Conservation (phyloP, 2,888 invertebrate genomes). For the Terebella lapidaria region DNA sequence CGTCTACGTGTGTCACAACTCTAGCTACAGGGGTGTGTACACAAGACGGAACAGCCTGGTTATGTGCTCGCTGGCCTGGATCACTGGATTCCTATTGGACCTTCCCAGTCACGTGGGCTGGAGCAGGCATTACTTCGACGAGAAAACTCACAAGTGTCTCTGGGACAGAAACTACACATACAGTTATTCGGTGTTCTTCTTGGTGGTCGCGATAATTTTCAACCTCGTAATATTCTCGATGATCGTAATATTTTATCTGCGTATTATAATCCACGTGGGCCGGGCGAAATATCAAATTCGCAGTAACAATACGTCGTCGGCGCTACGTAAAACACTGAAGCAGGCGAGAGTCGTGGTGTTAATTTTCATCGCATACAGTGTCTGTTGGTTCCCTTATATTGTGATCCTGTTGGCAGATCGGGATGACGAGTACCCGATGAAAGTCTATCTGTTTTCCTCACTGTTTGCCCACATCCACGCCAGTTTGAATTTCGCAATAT, state of each 20-base stretch:
- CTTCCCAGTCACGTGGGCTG: slow-evolving; percentile 10
- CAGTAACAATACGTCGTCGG: neutral
- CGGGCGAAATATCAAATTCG: slow-evolving; percentile 8
- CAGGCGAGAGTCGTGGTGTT: slow-evolving; percentile 32
- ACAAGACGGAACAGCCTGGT: neutral
- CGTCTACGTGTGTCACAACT: slow-evolving; percentile 28
- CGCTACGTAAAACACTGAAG: neutral
- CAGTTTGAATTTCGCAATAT: slow-evolving; percentile 22
- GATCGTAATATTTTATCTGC: slow-evolving; percentile 11
- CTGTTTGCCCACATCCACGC: slow-evolving; percentile 22
- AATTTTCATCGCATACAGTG: slow-evolving; percentile 32
- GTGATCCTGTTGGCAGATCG: slow-evolving; percentile 30
- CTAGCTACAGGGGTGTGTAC: slow-evolving; percentile 11
- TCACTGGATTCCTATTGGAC: slow-evolving; percentile 3
- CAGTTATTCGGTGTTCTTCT: slow-evolving; percentile 13
- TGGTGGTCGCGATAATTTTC: slow-evolving; percentile 4
- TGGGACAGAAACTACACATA: slow-evolving; percentile 9
- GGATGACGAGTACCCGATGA: slow-evolving; percentile 27
- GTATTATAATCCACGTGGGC: slow-evolving; percentile 15
- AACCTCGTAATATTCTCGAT: slow-evolving; percentile 8
- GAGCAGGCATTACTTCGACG: slow-evolving; percentile 6
- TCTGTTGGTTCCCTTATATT: slow-evolving; percentile 38
- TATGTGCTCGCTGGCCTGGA: slow-evolving; percentile 7
- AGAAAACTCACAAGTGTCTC: slow-evolving; percentile 7
- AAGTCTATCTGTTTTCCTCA: slow-evolving; percentile 27